Evolutionary conservation across 2,113 vertebrate genomes (phyloP).

Genomic region (Chunga burmeisteri): DNA sequence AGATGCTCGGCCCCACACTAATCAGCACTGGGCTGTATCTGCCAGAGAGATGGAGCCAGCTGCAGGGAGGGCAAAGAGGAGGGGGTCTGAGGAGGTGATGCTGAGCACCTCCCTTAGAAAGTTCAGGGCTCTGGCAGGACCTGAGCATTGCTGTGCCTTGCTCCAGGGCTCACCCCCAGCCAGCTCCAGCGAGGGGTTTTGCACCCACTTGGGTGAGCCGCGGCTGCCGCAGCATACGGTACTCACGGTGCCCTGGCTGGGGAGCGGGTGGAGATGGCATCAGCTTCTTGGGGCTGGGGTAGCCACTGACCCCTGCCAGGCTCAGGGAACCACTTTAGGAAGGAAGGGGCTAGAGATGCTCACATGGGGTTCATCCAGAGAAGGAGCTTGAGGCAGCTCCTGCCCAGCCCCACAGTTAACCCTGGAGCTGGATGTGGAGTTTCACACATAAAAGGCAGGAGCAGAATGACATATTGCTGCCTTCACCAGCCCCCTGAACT

Average conservation of each 20-base stretch:
- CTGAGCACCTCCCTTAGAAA: neutral
- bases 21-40: neutral
- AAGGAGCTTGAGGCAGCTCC: neutral
- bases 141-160: neutral
- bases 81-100: neutral
- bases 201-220: neutral
- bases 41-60: neutral
- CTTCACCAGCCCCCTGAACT: neutral
- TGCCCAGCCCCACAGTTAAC: neutral
- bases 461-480: neutral
- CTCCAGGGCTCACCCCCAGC: accelerated
- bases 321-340: neutral
- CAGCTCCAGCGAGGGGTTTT: neutral
- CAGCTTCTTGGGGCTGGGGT: neutral
- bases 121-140: neutral
- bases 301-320: neutral
- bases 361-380: neutral
- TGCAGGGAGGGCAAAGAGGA: neutral
- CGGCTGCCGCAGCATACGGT: accelerated
- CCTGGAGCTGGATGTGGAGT: neutral
- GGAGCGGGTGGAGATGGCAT: neutral
- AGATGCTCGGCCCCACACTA: neutral
- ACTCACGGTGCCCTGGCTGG: neutral
- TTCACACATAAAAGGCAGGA: neutral
- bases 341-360: neutral